Evolutionary conservation across 2,888 invertebrate genomes (phyloP), one percentile per base, ranked within the genome.

Genomic region (Keiferia lycopersicella): DNA sequence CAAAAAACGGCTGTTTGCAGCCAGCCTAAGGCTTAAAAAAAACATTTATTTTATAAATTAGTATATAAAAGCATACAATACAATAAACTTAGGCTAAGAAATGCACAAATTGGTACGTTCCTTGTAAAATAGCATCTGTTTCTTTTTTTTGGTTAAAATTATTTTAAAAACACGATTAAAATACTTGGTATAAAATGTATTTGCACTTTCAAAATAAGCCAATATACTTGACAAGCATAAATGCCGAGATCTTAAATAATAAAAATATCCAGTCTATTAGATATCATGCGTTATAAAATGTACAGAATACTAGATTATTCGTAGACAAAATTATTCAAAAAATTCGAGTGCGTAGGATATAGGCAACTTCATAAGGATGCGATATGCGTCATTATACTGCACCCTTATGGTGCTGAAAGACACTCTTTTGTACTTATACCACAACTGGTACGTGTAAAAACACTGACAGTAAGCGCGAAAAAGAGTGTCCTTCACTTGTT

Each of bases 101-200:
- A 91, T 91, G 91, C 91, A 89, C 84, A 67, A 76, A 83, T 90
- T 88, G 91, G 91, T 91, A 91, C 91, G 87, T 86, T 80, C 76
- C 81, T 75, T 26, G 76, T 77, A 71, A 69, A 83, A 86, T 86
- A 87, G 79, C 83, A 78, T 77, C 71, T 62, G 53, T 53, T 38
- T n/a, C n/a, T n/a, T n/a, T 18, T 56, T 77, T 77, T 73, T 71
- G 72, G 70, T 70, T 66, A 68, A 67, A 61, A 64, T 53, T 64
- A 22, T 48, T 57, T 48, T 26, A 56, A 64, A 64, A 53, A 61
- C 39, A 67, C 61, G 67, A 68, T 67, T 59, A 68, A 64, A 56
- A 56, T 56, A 51, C 51, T 56, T 26, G 26, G 56, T 51, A 51
- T 51, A 51, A 51, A 51, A 61, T 61, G 18, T 67, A 63, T 72